phyloP scores from a whole-genome alignment of 2,113 vertebrate species.

The Macrotis lagotis region DNA sequence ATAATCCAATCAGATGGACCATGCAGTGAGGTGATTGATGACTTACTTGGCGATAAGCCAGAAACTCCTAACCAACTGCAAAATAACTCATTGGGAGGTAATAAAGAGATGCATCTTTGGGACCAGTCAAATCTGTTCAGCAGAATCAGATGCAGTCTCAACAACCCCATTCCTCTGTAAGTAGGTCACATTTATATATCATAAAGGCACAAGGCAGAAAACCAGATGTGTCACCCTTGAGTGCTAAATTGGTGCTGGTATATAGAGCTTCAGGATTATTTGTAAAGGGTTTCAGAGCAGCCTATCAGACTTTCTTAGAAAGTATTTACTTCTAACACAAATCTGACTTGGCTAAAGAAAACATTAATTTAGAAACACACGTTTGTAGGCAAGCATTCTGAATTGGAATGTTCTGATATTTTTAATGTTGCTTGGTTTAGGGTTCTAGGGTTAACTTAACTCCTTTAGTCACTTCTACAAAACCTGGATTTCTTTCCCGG shows the following conservation, averaged over 20 bases:
- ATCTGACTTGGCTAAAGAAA: not conserved
- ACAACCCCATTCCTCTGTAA: not conserved
- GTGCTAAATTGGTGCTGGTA: not conserved
- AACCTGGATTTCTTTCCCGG: not conserved
- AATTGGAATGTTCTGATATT: not conserved
- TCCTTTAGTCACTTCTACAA: not conserved
- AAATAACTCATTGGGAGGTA: not conserved
- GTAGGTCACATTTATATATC: not conserved
- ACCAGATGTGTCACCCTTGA: not conserved
- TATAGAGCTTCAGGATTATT: not conserved
- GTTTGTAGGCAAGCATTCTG: not conserved
- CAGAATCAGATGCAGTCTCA: not conserved
- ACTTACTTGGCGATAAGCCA: not conserved
- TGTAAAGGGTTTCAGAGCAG: not conserved
- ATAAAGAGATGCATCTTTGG: not conserved
- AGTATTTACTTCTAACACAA: not conserved
- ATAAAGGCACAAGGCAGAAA: not conserved
- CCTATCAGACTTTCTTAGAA: not conserved
- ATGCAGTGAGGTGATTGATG: not conserved
- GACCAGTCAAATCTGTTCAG: not conserved
- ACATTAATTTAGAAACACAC: not conserved
- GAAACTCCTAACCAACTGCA: not conserved
- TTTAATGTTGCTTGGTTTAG: not conserved
- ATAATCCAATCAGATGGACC: not conserved
- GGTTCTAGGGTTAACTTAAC: not conserved